Conservation (phyloP, 2,113 vertebrate genomes). For the Mesembrinibis cayennensis region DNA sequence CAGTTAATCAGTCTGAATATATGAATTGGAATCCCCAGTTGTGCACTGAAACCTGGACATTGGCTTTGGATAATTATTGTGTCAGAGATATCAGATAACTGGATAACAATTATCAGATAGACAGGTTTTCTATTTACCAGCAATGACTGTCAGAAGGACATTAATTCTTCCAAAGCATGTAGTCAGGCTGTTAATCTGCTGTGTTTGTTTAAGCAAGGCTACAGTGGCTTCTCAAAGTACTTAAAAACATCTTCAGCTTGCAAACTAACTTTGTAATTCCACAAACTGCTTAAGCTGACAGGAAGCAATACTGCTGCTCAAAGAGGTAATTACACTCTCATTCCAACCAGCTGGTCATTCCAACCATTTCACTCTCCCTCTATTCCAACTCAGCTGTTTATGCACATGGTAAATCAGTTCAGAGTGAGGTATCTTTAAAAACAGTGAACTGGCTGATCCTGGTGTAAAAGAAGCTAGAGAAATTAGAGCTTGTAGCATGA, state of each 20-base stretch:
- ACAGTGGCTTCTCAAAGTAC: neutral
- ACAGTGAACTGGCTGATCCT: neutral
- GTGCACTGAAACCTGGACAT: conserved; percentile 40
- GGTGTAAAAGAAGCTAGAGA: neutral
- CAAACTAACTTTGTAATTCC: neutral
- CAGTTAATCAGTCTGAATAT: conserved; percentile 59
- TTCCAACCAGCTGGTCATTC: neutral
- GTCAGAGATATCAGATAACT: neutral
- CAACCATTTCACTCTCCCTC: neutral
- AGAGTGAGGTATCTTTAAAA: neutral
- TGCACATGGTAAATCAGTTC: neutral
- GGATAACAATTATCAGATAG: neutral
- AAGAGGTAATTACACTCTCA: neutral
- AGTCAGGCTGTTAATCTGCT: neutral
- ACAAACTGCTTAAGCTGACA: neutral
- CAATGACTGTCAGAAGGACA: neutral
- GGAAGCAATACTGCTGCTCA: neutral
- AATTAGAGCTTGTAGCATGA: neutral
- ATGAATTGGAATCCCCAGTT: conserved; percentile 45
- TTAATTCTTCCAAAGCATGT: neutral
- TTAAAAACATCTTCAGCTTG: neutral
- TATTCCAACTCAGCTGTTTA: neutral
- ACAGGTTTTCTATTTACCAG: neutral
- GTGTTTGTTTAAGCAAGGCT: neutral
- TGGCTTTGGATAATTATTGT: conserved; percentile 1